These are phyloP conservation scores for Macropus fuliginosus DNA, from an alignment of 2,797 vertebrate genomes.

Conservation along the genomic window DNA sequence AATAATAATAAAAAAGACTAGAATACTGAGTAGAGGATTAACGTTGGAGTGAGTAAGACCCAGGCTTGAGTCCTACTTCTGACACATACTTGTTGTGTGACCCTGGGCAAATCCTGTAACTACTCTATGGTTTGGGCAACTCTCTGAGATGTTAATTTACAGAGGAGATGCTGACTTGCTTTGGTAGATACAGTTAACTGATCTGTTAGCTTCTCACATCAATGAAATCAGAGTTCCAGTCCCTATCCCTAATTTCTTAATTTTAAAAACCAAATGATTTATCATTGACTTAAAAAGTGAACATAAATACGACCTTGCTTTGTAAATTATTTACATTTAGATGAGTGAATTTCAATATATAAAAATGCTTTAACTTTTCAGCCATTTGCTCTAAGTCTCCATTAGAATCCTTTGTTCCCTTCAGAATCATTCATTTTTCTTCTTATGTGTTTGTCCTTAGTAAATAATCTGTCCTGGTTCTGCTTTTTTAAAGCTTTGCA, in stretches of 20 bases:
- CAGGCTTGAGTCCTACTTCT: background rate
- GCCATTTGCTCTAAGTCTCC: background rate
- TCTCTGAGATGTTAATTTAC: background rate
- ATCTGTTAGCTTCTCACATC: background rate
- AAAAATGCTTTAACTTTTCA: background rate
- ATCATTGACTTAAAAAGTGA: background rate
- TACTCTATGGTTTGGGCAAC: background rate
- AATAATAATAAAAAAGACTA: background rate
- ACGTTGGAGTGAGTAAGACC: background rate
- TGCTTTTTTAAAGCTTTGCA: background rate
- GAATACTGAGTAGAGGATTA: background rate
- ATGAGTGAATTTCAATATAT: background rate
- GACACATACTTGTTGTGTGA: background rate
- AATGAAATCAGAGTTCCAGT: background rate
- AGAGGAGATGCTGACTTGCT: background rate
- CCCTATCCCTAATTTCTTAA: background rate
- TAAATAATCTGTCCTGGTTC: background rate
- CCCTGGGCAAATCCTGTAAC: background rate
- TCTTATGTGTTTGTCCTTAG: background rate
- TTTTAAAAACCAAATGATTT: background rate
- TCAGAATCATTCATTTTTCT: background rate
- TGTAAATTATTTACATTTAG: background rate
- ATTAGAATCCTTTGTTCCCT: background rate
- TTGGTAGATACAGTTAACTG: background rate
- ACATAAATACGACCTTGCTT: background rate